Evolutionary conservation across 2,888 invertebrate species (phyloP).

Genomic region (Lamellibrachia columna): DNA sequence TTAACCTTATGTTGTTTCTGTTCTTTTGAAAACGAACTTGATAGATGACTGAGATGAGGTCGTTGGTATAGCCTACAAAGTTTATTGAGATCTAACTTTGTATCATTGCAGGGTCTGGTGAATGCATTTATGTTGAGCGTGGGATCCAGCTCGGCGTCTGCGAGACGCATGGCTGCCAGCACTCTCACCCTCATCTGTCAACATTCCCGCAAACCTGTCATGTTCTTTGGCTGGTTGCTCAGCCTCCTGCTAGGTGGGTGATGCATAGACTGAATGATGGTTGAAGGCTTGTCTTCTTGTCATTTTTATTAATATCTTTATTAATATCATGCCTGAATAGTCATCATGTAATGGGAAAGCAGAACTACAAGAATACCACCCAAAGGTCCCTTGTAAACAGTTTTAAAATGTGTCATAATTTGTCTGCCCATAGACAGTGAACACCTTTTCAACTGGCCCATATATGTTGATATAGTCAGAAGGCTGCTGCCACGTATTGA

Average conservation of each 20-base stretch:
- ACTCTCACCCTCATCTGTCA: constrained; percentile 84
- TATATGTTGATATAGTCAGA: too few species aligned
- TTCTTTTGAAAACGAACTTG: background rate
- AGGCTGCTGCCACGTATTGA: too few species aligned
- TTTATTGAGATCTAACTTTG: too few species aligned
- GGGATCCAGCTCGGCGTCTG: constrained; percentile 75
- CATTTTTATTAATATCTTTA: background rate
- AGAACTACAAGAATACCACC: too few species aligned
- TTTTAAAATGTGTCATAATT: too few species aligned
- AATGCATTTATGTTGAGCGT: constrained; percentile 77
- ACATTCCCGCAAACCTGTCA: constrained; percentile 77
- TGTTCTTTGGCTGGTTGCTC: constrained; percentile 77
- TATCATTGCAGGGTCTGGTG: constrained; percentile 71
- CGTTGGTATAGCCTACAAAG: too few species aligned
- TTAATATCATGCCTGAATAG: too few species aligned
- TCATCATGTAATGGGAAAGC: too few species aligned
- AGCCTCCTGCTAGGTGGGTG: constrained; percentile 70
- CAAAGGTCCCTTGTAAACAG: too few species aligned
- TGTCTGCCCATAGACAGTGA: too few species aligned
- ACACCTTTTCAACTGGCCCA: too few species aligned
- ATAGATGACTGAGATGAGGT: background rate
- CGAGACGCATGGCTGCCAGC: constrained; percentile 82
- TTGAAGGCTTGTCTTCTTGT: background rate
- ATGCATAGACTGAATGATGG: background rate
- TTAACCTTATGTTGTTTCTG: background rate